Percentiles rank a stretch among this genome's conserved stretches.
Evolutionary conservation across 1,140 invertebrate genomes (phyloP).

Genomic region (Lasaia peninsularis): DNA sequence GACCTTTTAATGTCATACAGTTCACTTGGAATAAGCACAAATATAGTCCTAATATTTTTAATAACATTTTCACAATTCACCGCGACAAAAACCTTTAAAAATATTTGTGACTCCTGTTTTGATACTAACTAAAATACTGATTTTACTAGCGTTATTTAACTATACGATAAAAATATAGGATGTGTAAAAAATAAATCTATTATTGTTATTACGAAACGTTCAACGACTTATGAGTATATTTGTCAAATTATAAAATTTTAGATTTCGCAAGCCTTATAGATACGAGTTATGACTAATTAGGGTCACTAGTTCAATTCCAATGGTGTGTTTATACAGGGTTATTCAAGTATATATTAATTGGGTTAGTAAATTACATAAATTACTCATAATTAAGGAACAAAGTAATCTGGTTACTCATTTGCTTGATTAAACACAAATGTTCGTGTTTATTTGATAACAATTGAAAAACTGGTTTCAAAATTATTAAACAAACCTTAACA

Average conservation of each 20-base stretch:
- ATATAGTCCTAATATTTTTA: constrained; percentile 13
- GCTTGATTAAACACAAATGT: background rate
- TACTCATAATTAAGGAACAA: constrained; percentile 41
- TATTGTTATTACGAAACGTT: background rate
- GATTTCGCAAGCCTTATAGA: constrained; percentile 36
- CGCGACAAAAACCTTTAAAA: too few species aligned
- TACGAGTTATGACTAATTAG: constrained; percentile 47
- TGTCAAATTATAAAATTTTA: constrained; percentile 6
- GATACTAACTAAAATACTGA: constrained; percentile 12
- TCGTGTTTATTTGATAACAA: background rate
- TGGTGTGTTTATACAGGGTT: constrained; percentile 21
- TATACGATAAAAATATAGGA: background rate
- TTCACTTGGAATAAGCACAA: constrained; percentile 32
- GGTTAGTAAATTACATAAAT: constrained; percentile 27
- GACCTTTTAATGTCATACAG: constrained; percentile 51
- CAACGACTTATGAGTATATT: background rate
- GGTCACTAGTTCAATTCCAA: constrained; percentile 14
- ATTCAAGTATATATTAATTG: constrained; percentile 27
- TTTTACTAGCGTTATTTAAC: background rate
- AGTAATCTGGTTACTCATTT: constrained; percentile 14
- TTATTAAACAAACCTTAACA: too few species aligned
- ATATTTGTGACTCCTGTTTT: background rate
- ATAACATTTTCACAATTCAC: constrained; percentile 23
- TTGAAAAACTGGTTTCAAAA: background rate
- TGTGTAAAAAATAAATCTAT: background rate